phyloP scores from a whole-genome alignment of 2,797 vertebrate genomes.

The Lacerta bilineata region DNA sequence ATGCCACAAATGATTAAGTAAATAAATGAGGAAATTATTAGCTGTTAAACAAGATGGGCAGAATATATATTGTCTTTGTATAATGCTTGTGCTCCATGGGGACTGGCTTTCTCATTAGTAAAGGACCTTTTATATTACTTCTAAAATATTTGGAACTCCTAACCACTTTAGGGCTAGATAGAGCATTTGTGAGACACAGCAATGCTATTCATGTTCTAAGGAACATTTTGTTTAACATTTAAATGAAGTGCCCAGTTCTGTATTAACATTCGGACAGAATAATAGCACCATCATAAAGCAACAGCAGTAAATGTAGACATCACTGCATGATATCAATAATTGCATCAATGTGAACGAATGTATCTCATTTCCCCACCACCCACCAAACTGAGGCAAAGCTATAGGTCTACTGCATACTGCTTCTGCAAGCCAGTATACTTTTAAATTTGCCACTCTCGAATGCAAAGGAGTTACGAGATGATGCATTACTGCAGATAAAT shows the following conservation, averaged over 20 bases:
- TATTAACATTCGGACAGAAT: not conserved
- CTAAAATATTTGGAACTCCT: conserved; percentile 2
- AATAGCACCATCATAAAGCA: not conserved
- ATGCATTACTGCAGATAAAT: not conserved
- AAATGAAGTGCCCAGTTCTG: not conserved
- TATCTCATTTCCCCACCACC: not conserved
- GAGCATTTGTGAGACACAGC: not conserved
- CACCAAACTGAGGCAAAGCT: not conserved
- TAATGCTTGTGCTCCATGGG: not conserved
- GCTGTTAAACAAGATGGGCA: not conserved
- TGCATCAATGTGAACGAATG: not conserved
- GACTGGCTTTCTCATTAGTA: not conserved
- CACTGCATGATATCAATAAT: not conserved
- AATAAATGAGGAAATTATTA: not conserved
- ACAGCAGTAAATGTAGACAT: conserved; percentile 7
- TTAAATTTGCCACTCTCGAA: not conserved
- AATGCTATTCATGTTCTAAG: not conserved
- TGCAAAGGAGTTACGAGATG: conserved; percentile 1
- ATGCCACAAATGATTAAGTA: not conserved
- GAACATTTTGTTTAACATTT: not conserved
- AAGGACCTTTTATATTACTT: not conserved
- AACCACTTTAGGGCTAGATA: not conserved
- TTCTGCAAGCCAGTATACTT: conserved; percentile 8
- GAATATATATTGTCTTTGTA: not conserved
- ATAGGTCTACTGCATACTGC: not conserved